These are phyloP conservation scores for Drosophila longiperda DNA, from an alignment of 2,888 invertebrate species.

Conservation along the genomic window DNA sequence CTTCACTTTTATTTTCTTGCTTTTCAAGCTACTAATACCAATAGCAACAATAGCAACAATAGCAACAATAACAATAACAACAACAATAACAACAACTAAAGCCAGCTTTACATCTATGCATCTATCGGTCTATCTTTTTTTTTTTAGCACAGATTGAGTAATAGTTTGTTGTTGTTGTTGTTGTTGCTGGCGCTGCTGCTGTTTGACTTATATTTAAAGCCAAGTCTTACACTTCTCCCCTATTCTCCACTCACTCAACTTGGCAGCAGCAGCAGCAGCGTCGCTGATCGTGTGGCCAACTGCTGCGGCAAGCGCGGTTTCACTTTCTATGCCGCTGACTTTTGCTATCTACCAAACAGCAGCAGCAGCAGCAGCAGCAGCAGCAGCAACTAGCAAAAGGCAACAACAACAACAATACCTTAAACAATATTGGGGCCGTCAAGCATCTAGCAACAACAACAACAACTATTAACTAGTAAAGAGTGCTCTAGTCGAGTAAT, in stretches of 20 bases:
- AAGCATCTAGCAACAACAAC: slow-evolving; percentile 22
- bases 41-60: slow-evolving; percentile 25
- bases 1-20: slow-evolving; percentile 77
- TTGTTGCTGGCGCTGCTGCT: slow-evolving; percentile 50
- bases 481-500: slow-evolving; percentile 16
- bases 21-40: slow-evolving; percentile 51
- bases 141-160: slow-evolving; percentile 80
- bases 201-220: slow-evolving; percentile 74
- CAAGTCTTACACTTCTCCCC: slow-evolving; percentile 43
- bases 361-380: slow-evolving; percentile 37
- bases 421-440: slow-evolving; percentile 14
- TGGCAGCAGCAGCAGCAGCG: slow-evolving; percentile 24
- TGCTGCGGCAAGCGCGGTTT: slow-evolving; percentile 68
- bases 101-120: slow-evolving; percentile 60
- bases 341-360: slow-evolving; percentile 69
- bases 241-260: slow-evolving; percentile 30
- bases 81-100: slow-evolving; percentile 19
- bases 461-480: slow-evolving; percentile 25
- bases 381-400: slow-evolving; percentile 36
- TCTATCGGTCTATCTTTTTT: slow-evolving; percentile 72
- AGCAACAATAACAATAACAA: slow-evolving; percentile 3
- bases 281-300: slow-evolving; percentile 67
- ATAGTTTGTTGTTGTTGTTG: slow-evolving; percentile 66
- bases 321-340: slow-evolving; percentile 78
- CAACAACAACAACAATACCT: slow-evolving; percentile 25